Percentiles rank a stretch among this genome's conserved stretches.
phyloP scores from a whole-genome alignment of 1,140 invertebrate genomes.

The Coptotermes formosanus region DNA sequence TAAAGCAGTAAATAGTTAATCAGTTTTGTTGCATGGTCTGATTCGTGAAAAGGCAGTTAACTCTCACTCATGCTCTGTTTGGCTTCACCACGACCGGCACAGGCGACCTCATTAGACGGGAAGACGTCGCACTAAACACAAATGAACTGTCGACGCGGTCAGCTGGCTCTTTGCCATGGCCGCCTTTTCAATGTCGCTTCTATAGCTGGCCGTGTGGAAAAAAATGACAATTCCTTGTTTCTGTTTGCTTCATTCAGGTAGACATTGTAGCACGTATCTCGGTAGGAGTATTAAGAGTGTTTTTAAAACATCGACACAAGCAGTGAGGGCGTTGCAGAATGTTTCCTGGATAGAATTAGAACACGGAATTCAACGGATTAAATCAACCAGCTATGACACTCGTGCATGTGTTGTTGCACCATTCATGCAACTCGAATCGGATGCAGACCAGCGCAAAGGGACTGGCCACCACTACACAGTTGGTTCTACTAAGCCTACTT shows the following conservation, averaged over 20 bases:
- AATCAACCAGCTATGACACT: neutral
- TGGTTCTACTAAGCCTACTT: too few relatives aligned
- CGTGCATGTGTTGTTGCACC: neutral
- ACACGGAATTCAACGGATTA: neutral
- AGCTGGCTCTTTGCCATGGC: neutral
- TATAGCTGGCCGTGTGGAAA: neutral
- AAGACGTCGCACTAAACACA: neutral
- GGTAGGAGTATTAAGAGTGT: neutral
- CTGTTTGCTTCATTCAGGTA: neutral
- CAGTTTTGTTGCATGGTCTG: neutral
- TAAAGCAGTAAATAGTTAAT: neutral
- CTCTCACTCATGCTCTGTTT: constrained; percentile 10
- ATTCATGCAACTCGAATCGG: neutral
- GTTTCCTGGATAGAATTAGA: neutral
- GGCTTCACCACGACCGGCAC: neutral
- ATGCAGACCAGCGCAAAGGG: neutral
- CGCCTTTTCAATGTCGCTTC: constrained; percentile 13
- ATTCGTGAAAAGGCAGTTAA: neutral
- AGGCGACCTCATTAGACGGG: neutral
- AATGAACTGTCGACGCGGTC: neutral
- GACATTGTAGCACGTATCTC: neutral
- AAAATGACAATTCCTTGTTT: neutral
- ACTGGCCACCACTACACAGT: too few relatives aligned
- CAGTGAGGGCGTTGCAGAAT: neutral
- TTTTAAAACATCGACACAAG: neutral